phyloP scores from a whole-genome alignment of 2,888 invertebrate genomes.

The Eumerus sabulonum region DNA sequence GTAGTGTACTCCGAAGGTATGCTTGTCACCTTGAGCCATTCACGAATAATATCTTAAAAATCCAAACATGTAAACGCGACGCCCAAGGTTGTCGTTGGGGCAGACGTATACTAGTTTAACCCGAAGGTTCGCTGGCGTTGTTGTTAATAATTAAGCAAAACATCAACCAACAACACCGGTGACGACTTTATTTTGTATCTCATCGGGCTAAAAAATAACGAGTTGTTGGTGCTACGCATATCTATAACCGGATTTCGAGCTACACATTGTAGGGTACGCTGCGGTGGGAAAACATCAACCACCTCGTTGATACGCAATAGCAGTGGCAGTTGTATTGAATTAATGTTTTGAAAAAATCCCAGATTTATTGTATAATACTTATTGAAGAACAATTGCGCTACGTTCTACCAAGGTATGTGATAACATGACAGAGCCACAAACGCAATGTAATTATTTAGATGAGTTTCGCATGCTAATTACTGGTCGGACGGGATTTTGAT shows the following conservation, averaged over 20 bases:
- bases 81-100: conserved; percentile 57
- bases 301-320: conserved; percentile 29
- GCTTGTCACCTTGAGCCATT: conserved; percentile 43
- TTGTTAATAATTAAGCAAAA: conserved; percentile 38
- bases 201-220: conserved; percentile 3
- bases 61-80: neutral
- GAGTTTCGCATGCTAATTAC: conserved; percentile 64
- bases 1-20: no score
- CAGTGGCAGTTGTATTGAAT: conserved; percentile 25
- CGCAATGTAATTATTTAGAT: conserved; percentile 65
- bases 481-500: conserved; percentile 55
- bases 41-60: neutral
- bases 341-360: conserved; percentile 27
- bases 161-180: conserved; percentile 34
- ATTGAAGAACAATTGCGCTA: conserved; percentile 57
- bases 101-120: conserved; percentile 40
- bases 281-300: conserved; percentile 52
- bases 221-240: conserved; percentile 5
- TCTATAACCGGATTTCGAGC: conserved; percentile 56
- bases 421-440: conserved; percentile 61
- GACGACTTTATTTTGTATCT: conserved; percentile 55
- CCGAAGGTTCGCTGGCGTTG: conserved; percentile 28
- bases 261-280: conserved; percentile 6
- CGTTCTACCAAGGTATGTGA: conserved; percentile 36
- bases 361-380: no score